Conservation (phyloP, 1,140 invertebrate species). For the Meteorus sp. region DNA sequence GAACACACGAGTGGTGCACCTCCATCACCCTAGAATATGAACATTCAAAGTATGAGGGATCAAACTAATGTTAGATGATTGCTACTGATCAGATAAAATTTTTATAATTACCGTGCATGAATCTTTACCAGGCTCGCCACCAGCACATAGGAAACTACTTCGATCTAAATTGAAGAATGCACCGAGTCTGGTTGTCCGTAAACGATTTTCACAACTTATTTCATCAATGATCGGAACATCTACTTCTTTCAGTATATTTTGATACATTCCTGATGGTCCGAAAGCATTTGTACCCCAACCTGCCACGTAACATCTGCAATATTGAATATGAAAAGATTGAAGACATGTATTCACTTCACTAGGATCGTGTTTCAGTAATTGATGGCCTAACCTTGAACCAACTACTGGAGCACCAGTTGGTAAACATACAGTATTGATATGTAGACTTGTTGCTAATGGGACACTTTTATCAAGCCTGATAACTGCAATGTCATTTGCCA, state of each 20-base stretch:
- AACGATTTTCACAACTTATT: constrained; percentile 64
- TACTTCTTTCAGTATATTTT: constrained; percentile 69
- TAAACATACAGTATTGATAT: background rate
- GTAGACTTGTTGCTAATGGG: constrained; percentile 60
- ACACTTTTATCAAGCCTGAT: constrained; percentile 63
- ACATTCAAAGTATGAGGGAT: background rate
- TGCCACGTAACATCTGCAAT: constrained; percentile 69
- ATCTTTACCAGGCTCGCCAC: constrained; percentile 71
- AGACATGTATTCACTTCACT: background rate
- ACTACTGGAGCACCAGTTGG: too few relatives aligned
- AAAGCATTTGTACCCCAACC: constrained; percentile 85
- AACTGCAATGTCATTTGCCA: constrained; percentile 73
- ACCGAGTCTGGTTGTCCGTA: constrained; percentile 69
- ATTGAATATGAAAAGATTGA: constrained; percentile 21
- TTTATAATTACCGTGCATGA: constrained; percentile 65
- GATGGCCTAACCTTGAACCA: too few relatives aligned
- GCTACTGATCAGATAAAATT: background rate
- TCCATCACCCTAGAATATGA: constrained; percentile 68
- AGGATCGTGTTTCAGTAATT: too few relatives aligned
- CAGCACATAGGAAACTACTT: constrained; percentile 73
- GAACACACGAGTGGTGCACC: constrained; percentile 75
- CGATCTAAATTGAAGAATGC: constrained; percentile 64
- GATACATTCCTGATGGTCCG: constrained; percentile 65
- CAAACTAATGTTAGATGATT: background rate
- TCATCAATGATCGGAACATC: constrained; percentile 70